Evolutionary conservation across 2,797 vertebrate genomes (phyloP).

Genomic region (Clarias laeviceps): DNA sequence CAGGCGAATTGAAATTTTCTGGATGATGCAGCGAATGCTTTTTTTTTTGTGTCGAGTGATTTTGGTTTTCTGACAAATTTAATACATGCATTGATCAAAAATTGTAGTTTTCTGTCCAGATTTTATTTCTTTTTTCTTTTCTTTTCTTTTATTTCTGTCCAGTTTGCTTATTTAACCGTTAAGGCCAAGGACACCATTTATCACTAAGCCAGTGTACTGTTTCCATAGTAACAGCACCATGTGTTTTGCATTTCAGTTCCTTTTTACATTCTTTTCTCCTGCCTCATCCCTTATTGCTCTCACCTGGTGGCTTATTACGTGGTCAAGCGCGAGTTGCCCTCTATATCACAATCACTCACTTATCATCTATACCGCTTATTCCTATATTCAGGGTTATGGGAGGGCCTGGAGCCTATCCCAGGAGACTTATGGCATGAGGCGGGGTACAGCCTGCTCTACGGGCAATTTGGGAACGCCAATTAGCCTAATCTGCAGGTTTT

Average conservation of each 20-base stretch:
- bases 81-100: not conserved
- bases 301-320: not conserved
- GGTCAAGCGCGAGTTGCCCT: not conserved
- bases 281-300: not conserved
- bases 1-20: not conserved
- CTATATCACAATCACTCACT: too few species aligned
- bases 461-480: too few species aligned
- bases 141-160: too few species aligned
- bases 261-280: constrained; percentile 14
- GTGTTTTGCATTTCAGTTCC: not conserved
- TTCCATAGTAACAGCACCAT: constrained; percentile 16
- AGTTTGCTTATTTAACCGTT: not conserved
- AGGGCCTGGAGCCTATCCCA: too few species aligned
- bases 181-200: not conserved
- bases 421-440: too few species aligned
- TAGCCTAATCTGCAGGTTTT: too few species aligned
- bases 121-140: too few species aligned
- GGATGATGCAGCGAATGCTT: not conserved
- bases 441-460: too few species aligned
- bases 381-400: too few species aligned
- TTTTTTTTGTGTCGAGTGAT: not conserved
- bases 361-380: too few species aligned
- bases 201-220: not conserved
- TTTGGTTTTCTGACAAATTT: not conserved
- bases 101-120: not conserved